Percentiles rank a stretch among this genome's conserved stretches.
Evolutionary conservation across 2,113 vertebrate species (phyloP).

Genomic region (Thomomys bottae): DNA sequence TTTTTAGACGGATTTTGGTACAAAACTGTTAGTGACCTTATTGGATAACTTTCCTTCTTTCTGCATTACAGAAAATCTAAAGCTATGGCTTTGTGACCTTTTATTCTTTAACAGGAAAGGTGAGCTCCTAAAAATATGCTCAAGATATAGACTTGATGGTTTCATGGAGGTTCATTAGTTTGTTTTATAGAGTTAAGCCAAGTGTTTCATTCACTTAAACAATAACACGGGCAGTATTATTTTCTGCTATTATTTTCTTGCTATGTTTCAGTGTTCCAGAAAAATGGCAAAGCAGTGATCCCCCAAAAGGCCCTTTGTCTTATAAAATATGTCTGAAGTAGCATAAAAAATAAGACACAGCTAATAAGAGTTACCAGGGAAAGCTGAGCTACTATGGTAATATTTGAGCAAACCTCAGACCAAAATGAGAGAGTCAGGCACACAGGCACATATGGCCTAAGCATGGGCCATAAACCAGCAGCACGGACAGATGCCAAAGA

Average conservation of each 20-base stretch:
- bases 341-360: neutral
- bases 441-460: neutral
- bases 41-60: neutral
- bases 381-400: neutral
- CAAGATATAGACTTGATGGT: neutral
- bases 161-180: neutral
- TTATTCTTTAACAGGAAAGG: neutral
- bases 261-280: neutral
- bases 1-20: slow-evolving; percentile 23
- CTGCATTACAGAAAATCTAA: neutral
- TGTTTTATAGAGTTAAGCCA: neutral
- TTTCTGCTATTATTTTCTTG: neutral
- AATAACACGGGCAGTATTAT: neutral
- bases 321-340: neutral
- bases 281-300: neutral
- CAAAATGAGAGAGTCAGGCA: neutral
- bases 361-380: neutral
- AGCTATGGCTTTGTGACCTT: neutral
- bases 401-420: slow-evolving; percentile 13
- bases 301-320: neutral
- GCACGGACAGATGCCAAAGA: neutral
- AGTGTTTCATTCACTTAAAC: neutral
- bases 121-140: neutral
- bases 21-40: neutral
- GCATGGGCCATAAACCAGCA: neutral